Evolutionary conservation across 2,797 vertebrate species (phyloP), one percentile per base, ranked within the genome.

Genomic region (Tenualosa thibaudeaui): DNA sequence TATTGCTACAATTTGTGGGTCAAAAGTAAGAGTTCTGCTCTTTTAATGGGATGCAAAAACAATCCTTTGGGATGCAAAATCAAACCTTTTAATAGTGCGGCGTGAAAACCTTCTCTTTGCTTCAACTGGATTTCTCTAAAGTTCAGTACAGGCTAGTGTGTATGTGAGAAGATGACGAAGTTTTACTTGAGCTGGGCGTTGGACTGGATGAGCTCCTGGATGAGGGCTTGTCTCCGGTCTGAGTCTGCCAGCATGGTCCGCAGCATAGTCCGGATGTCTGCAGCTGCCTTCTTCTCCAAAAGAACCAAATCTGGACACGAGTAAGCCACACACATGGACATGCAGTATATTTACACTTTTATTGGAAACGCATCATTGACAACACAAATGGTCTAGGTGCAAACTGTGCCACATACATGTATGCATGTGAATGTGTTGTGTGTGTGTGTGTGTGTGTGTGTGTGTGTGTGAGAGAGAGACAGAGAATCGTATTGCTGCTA

Each of bases 171-270:
- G 15, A 22, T 1, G 7, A 37, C 8, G 58, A 31, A 2, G 0
- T 78, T 92, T 94, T 93, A 98, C 97, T 96, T 97, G 62, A 98
- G 96, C n/a, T 91, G 92, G 43, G 86, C 95, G 92, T 98, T 98
- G 12, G 93, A 90, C 89, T 96, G 93, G 90, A 97, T 93, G 46
- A 98, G 95, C 83, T 97, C 96, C 88, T 95, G 96, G 85, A 97
- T 96, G 60, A 98, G 89, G 3, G 90, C 93, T 89, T 97, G 96
- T 81, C 97, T 95, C 62, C 96, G 92, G 54, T 96, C 95, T 0
- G 94, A 96, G 89, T 98, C 96, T 3, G 94, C 93, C 85, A 97
- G 84, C 94, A 98, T 93, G 0, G 91, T 95, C 93, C 91, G 94
- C 90, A 99, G 90, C 8, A 93, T 96, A 43, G 86, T 84, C 60